Evolutionary conservation across 2,797 vertebrate genomes (phyloP).

Genomic region (Clamator glandarius): DNA sequence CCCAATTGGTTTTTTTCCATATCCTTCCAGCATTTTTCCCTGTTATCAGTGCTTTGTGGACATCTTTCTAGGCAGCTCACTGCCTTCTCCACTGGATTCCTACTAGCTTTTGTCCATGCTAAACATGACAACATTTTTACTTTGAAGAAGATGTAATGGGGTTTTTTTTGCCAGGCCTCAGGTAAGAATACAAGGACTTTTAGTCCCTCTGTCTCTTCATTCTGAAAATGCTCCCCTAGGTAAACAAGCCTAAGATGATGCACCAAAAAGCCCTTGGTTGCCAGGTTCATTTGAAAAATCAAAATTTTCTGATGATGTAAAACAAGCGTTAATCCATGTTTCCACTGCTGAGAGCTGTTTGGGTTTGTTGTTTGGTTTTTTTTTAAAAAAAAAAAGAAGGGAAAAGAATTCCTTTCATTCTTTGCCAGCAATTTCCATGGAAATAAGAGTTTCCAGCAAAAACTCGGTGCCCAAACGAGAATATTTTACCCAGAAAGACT

Average conservation of each 20-base stretch:
- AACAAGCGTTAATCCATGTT: constrained; percentile 49
- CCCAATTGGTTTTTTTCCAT: not conserved
- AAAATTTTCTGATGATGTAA: constrained; percentile 1
- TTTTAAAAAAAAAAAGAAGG: not conserved
- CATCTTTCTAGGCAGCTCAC: not conserved
- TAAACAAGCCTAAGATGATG: not conserved
- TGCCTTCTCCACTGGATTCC: not conserved
- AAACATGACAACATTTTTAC: not conserved
- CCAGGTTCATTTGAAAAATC: not conserved
- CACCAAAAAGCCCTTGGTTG: not conserved
- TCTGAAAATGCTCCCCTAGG: not conserved
- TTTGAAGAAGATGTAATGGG: not conserved
- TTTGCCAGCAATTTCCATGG: constrained; percentile 61
- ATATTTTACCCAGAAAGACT: constrained; percentile 45
- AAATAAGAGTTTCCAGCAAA: constrained; percentile 57
- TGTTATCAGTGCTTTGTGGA: not conserved
- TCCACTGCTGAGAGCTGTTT: constrained; percentile 28
- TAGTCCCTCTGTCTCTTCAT: not conserved
- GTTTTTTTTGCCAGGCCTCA: not conserved
- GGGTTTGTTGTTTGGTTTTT: not conserved
- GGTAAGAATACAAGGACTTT: not conserved
- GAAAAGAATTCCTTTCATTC: constrained; percentile 51
- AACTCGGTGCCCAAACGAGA: not conserved
- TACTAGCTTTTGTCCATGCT: accelerated
- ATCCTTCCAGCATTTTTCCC: not conserved